A percentile compares a stretch with the other conserved stretches of the same genome.
These are phyloP conservation scores for Drosophila multiciliata DNA, from an alignment of 2,888 invertebrate genomes.

Conservation along the genomic window DNA sequence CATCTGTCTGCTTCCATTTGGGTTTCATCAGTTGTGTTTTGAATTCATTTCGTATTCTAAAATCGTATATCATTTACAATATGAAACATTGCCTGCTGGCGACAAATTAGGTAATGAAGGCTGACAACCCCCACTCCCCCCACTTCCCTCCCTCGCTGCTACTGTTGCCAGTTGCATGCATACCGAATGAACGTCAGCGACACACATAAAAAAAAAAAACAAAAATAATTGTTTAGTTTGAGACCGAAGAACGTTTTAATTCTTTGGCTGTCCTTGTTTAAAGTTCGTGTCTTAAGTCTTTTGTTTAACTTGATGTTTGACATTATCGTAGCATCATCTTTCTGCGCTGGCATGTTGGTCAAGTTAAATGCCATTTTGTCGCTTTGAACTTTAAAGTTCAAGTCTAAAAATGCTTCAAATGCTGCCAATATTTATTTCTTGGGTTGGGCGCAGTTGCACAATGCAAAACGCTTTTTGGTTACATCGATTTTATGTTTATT, in stretches of 20 bases:
- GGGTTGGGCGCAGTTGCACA: conserved; percentile 50
- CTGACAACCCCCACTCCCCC: background rate
- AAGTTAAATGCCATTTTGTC: conserved; percentile 73
- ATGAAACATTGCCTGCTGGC: conserved; percentile 44
- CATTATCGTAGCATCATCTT: conserved; percentile 43
- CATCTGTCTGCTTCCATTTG: background rate
- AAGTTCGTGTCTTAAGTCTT: conserved; percentile 74
- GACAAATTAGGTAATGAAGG: conserved; percentile 62
- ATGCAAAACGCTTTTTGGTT: background rate
- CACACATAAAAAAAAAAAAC: conserved; percentile 2
- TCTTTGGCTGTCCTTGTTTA: conserved; percentile 54
- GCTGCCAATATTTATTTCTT: conserved; percentile 27
- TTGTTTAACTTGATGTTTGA: conserved; percentile 51
- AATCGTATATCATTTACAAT: conserved; percentile 13
- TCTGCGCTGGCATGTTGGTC: conserved; percentile 49
- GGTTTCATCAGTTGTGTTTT: background rate
- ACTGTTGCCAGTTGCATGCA: conserved; percentile 27
- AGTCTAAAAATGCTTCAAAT: conserved; percentile 55
- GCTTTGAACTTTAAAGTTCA: conserved; percentile 79
- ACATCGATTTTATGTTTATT: background rate
- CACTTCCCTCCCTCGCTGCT: background rate
- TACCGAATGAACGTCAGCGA: conserved; percentile 35
- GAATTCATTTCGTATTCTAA: background rate
- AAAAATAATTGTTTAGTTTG: background rate
- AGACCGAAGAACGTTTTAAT: conserved; percentile 7